Conservation (phyloP, 2,888 invertebrate genomes). For the Coronaproctus castanopsis region DNA sequence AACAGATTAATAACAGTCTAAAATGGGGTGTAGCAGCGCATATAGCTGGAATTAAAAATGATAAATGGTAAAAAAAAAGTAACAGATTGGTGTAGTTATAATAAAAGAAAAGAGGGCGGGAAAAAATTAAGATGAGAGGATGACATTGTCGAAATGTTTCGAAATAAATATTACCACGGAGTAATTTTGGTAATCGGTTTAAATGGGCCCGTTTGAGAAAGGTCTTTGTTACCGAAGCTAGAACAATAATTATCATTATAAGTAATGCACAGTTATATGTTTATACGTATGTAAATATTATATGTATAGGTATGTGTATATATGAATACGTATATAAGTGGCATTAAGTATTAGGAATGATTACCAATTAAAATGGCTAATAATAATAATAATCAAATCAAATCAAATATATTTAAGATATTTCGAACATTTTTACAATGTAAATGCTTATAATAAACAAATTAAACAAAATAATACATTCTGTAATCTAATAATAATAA, state of each 20-base stretch:
- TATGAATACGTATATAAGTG: not conserved
- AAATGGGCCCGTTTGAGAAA: not conserved
- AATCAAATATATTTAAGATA: too few species aligned
- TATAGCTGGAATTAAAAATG: not conserved
- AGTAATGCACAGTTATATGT: not conserved
- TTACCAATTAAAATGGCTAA: not conserved
- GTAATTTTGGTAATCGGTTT: not conserved
- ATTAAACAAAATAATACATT: too few species aligned
- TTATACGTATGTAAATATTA: not conserved
- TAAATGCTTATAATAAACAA: too few species aligned
- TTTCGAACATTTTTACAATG: too few species aligned
- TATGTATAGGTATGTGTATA: not conserved
- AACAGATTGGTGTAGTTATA: not conserved
- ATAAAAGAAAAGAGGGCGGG: not conserved
- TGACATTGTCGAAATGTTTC: not conserved
- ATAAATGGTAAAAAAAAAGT: not conserved
- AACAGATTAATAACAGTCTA: not conserved
- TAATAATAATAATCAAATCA: not conserved
- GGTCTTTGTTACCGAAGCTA: not conserved
- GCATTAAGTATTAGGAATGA: not conserved
- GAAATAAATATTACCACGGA: not conserved
- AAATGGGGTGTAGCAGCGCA: not conserved
- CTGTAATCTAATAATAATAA: too few species aligned
- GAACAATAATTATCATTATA: not conserved
- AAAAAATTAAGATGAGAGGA: not conserved